These are phyloP conservation scores for Elachura formosa DNA, from an alignment of 2,113 vertebrate species.

Conservation along the genomic window DNA sequence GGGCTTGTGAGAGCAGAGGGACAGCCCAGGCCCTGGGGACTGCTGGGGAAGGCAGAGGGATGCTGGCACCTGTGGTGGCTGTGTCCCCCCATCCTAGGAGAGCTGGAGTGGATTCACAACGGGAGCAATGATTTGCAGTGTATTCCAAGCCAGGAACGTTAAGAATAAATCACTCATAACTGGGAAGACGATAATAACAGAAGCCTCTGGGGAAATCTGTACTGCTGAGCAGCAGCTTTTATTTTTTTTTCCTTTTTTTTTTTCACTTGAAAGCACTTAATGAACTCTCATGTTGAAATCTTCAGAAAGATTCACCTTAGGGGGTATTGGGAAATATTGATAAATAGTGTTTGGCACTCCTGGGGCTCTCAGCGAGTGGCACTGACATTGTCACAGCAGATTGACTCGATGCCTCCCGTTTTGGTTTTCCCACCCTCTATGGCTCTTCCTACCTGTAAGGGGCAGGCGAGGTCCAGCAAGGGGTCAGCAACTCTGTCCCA, in stretches of 20 bases:
- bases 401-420: neutral
- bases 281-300: constrained; percentile 16
- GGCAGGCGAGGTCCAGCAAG: neutral
- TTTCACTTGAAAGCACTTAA: constrained; percentile 20
- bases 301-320: constrained; percentile 9
- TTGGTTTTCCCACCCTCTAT: rapidly evolving
- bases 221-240: neutral
- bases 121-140: neutral
- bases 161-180: constrained; percentile 2
- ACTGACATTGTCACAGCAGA: neutral
- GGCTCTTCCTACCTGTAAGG: neutral
- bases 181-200: neutral
- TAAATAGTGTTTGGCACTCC: constrained; percentile 2
- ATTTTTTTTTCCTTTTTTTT: neutral
- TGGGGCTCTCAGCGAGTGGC: neutral
- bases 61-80: neutral
- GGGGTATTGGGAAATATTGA: constrained; percentile 43
- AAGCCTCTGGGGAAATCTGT: neutral
- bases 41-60: neutral
- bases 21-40: neutral
- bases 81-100: neutral
- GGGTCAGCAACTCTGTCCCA: neutral
- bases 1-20: neutral
- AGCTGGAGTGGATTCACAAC: neutral
- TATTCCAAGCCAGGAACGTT: neutral